These are phyloP conservation scores for Epizoanthus scotinus DNA, from an alignment of 92 coral and sea anemone species.

Conservation along the genomic window DNA sequence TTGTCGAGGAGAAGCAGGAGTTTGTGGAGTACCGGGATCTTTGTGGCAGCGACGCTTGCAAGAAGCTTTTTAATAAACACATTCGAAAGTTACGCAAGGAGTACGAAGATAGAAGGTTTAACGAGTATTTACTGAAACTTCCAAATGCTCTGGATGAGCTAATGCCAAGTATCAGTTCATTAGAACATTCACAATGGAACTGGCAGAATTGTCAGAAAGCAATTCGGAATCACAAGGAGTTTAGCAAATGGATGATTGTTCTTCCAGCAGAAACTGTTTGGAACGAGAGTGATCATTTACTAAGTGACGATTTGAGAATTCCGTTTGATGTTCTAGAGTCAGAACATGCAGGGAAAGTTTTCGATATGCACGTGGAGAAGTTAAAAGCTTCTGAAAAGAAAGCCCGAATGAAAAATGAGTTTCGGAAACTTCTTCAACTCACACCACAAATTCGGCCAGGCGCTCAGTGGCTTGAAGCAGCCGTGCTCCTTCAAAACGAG, in stretches of 20 bases:
- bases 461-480: slow-evolving; percentile 88
- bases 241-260: slow-evolving; percentile 79
- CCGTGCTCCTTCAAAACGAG: slow-evolving; percentile 81
- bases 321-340: slow-evolving; percentile 82
- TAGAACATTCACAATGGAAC: slow-evolving; percentile 85
- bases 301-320: slow-evolving; percentile 75
- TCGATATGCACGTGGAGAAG: slow-evolving; percentile 80
- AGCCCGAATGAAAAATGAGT: slow-evolving; percentile 88
- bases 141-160: slow-evolving; percentile 94
- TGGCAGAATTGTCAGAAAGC: slow-evolving; percentile 88
- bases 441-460: slow-evolving; percentile 98
- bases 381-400: slow-evolving; percentile 90
- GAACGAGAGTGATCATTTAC: slow-evolving; percentile 95
- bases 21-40: slow-evolving; percentile 76
- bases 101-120: slow-evolving; percentile 81
- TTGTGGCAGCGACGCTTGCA: slow-evolving; percentile 89
- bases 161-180: slow-evolving; percentile 72
- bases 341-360: slow-evolving; percentile 74
- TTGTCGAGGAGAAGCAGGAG: slow-evolving; percentile 77
- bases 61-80: slow-evolving; percentile 89
- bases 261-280: slow-evolving; percentile 78
- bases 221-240: slow-evolving; percentile 82
- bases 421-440: slow-evolving; percentile 84
- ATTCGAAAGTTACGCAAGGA: slow-evolving; percentile 88
- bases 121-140: slow-evolving; percentile 81